These are phyloP conservation scores for Magallana gigas DNA, from an alignment of 1,140 invertebrate species.

Conservation along the genomic window DNA sequence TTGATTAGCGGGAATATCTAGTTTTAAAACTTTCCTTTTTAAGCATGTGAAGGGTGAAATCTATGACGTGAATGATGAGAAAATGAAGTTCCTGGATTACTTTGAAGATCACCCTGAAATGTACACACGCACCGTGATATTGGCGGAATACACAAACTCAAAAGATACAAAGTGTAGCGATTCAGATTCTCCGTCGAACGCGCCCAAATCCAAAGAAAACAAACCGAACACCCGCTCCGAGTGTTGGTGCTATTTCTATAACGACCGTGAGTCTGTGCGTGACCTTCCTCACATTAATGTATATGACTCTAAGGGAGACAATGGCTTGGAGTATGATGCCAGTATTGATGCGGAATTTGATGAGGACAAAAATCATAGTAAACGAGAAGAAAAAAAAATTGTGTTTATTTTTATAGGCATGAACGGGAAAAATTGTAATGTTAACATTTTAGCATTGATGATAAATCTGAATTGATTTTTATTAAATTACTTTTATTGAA, in stretches of 20 bases:
- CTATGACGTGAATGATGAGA: constrained; percentile 29
- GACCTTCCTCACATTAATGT: not conserved
- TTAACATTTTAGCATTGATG: no score
- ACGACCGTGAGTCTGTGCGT: not conserved
- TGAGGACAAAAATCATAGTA: not conserved
- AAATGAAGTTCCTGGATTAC: constrained; percentile 3
- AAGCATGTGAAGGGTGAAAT: constrained; percentile 11
- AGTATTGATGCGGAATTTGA: constrained; percentile 3
- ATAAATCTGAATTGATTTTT: no score
- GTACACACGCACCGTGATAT: not conserved
- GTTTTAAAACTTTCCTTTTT: not conserved
- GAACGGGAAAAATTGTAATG: not conserved
- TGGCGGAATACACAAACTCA: not conserved
- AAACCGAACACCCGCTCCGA: not conserved
- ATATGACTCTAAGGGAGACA: not conserved
- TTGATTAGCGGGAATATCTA: no score
- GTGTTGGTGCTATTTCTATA: constrained; percentile 30
- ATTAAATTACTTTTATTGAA: no score
- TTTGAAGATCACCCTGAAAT: constrained; percentile 26
- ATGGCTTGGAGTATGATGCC: not conserved
- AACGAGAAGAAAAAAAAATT: not conserved
- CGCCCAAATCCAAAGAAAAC: not conserved
- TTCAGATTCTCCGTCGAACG: not conserved
- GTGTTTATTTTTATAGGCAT: not conserved
- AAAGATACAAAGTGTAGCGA: not conserved